Evolutionary conservation across 2,797 vertebrate species (phyloP), one percentile per base, ranked within the genome.

Genomic region (Emydoidea blandingii): DNA sequence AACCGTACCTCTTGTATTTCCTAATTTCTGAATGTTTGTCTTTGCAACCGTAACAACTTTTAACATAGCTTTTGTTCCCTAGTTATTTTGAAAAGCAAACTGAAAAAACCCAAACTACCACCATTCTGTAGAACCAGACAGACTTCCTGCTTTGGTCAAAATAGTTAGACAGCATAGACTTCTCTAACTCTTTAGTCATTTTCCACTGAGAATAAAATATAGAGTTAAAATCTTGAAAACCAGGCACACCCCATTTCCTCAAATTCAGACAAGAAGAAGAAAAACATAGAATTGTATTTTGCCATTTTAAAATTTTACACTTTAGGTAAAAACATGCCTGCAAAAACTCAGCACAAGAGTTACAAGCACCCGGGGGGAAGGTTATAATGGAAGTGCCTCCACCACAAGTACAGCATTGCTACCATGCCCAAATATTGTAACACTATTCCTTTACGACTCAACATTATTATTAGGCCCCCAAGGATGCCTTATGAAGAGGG

Each of bases 91-190:
- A 93, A 34, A 12, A 31, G 72, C 23, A 76, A 76, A 78, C 14
- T 31, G 41, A 47, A 27, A 76, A 65, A 84, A 88, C 25, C 23
- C 12, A 44, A 29, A 76, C 41, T 27, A 93, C 86, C 50, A 95
- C 94, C 1, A 47, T 85, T 81, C 27, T 76, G 81, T 68, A 94
- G 89, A 91, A 79, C 59, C 92, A 89, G 44, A 59, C 79, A 82
- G 56, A 50, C 88, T 49, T 94, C 94, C 91, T 92, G 74, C 86
- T 88, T 59, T 76, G 92, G 37, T 41, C 68, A 72, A 65, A 41
- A 72, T 41, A 37, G 10, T n/a, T 41, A 11, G 37, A 72, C 89
- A 91, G 47, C 7, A 82, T 56, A 81, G 34, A 59, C 88, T 85
- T 90, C 41, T 90, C 52, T 14, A 50, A 21, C 37, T 41, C 47